Evolutionary conservation across 2,888 invertebrate genomes (phyloP).

Genomic region (Tetranychus truncatus): DNA sequence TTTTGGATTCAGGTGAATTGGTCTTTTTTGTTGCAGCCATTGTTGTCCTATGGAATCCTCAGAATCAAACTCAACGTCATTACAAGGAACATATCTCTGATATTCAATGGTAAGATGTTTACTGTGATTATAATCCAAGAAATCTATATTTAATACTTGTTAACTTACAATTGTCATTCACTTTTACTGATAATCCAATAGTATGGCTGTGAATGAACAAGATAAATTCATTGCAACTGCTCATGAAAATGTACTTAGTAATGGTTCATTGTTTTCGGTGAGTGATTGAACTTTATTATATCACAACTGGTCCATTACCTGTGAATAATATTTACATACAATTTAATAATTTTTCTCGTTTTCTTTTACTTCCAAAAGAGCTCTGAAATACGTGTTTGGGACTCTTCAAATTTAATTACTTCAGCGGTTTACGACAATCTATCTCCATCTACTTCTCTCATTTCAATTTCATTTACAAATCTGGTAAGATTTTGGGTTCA

Average conservation of each 20-base stretch:
- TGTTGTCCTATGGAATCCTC: conserved; percentile 51
- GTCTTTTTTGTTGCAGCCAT: conserved; percentile 67
- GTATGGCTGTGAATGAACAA: conserved; percentile 72
- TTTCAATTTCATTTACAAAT: not conserved
- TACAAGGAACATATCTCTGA: conserved; percentile 82
- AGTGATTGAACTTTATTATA: not conserved
- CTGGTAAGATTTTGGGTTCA: conserved; percentile 1
- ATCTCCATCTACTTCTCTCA: not conserved
- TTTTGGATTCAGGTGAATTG: conserved; percentile 76
- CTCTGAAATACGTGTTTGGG: not conserved
- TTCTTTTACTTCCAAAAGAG: not conserved
- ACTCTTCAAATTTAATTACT: not conserved
- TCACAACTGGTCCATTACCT: not conserved
- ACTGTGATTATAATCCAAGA: not conserved
- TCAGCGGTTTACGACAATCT: not conserved
- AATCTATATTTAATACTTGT: not conserved
- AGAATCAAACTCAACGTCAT: conserved; percentile 68
- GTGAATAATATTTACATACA: not conserved
- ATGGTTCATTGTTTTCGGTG: not conserved
- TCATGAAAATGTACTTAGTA: conserved; percentile 39
- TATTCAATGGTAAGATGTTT: conserved; percentile 55
- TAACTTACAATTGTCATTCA: too few species aligned
- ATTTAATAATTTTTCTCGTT: not conserved
- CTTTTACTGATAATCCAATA: conserved; percentile 30
- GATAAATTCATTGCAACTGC: conserved; percentile 73